Conservation (phyloP, 2,797 vertebrate genomes). For the Phrynocephalus guinanensis region DNA sequence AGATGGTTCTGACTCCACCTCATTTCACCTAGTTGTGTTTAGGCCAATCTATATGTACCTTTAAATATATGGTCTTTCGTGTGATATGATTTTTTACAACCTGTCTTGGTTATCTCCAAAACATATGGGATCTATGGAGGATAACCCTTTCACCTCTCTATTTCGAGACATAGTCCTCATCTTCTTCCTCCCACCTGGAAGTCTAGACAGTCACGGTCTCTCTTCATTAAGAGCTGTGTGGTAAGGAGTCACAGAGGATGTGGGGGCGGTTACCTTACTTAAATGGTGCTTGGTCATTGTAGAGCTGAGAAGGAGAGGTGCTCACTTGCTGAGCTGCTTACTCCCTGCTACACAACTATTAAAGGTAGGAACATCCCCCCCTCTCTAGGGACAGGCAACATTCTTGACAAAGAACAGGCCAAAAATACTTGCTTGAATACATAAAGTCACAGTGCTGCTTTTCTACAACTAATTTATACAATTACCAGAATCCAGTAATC, state of each 20-base stretch:
- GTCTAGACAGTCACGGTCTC: too few species aligned
- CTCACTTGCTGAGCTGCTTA: neutral
- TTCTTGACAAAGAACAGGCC: neutral
- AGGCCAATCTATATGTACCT: slow-evolving; percentile 12
- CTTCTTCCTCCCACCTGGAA: neutral
- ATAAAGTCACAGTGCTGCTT: neutral
- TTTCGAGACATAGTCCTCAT: slow-evolving; percentile 28
- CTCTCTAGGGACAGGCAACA: neutral
- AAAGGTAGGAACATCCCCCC: neutral
- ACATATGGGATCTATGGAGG: slow-evolving; percentile 40
- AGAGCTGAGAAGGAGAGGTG: neutral
- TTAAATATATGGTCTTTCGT: slow-evolving; percentile 32
- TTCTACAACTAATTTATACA: neutral
- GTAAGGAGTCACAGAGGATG: too few species aligned
- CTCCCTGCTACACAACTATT: neutral
- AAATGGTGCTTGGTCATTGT: neutral
- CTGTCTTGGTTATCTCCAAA: slow-evolving; percentile 41
- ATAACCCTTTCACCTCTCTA: slow-evolving; percentile 12
- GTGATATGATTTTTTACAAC: neutral
- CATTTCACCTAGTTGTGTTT: slow-evolving; percentile 35
- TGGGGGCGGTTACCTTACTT: neutral
- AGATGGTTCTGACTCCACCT: slow-evolving; percentile 45
- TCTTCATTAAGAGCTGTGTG: neutral
- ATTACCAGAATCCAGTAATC: neutral
- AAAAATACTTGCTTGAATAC: neutral